Percentiles rank a stretch among this genome's conserved stretches.
Conservation (phyloP, 1,140 invertebrate species). For the Nomia melanderi region DNA sequence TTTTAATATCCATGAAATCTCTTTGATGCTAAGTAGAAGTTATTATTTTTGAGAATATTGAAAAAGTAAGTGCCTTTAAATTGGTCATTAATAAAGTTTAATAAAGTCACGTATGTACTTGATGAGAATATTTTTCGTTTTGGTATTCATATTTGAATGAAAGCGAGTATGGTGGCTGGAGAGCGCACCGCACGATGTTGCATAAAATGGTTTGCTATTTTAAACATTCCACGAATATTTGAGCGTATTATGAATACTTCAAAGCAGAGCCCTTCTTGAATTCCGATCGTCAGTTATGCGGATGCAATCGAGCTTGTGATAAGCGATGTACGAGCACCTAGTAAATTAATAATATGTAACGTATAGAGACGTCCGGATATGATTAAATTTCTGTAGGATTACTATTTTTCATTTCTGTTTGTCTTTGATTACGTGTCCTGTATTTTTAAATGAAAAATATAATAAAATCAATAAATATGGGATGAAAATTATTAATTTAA, state of each 20-base stretch:
- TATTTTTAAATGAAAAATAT: too few species aligned
- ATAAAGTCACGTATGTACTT: background rate
- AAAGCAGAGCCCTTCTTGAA: slow-evolving; percentile 11
- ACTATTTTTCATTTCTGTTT: background rate
- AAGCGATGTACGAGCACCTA: background rate
- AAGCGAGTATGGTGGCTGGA: background rate
- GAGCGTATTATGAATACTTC: background rate
- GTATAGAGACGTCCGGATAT: too few species aligned
- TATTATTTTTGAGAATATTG: too few species aligned
- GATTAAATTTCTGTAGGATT: too few species aligned
- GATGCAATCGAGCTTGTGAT: background rate
- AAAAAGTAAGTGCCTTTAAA: too few species aligned
- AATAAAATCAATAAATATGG: too few species aligned
- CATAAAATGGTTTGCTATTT: background rate
- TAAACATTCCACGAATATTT: slow-evolving; percentile 32
- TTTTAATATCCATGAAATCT: too few species aligned
- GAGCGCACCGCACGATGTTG: background rate
- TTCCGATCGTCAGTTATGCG: background rate
- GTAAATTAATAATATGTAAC: slow-evolving; percentile 25
- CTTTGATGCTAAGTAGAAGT: too few species aligned
- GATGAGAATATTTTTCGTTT: background rate
- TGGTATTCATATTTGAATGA: background rate
- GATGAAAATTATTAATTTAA: too few species aligned
- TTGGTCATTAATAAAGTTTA: too few species aligned
- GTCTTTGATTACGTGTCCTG: too few species aligned